These are phyloP conservation scores for Trissolcus basalis DNA, from an alignment of 1,140 invertebrate species.

Conservation along the genomic window DNA sequence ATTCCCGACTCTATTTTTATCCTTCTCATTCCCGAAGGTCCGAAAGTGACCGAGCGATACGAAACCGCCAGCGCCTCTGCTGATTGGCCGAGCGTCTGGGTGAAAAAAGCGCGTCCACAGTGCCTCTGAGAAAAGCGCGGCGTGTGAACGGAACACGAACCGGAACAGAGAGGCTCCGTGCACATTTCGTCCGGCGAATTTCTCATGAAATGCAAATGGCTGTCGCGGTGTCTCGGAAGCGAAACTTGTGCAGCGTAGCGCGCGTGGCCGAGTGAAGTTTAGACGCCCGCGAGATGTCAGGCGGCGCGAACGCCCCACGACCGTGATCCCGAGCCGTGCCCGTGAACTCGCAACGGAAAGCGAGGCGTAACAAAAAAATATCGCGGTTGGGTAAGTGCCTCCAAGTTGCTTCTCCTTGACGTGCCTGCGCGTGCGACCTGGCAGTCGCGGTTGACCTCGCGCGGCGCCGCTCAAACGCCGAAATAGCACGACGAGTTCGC, in stretches of 20 bases:
- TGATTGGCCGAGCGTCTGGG: too few species aligned
- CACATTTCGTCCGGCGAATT: conserved; percentile 46
- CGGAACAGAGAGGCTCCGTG: conserved; percentile 26
- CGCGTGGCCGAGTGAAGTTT: conserved; percentile 21
- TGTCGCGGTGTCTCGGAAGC: conserved; percentile 30
- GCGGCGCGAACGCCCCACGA: not conserved
- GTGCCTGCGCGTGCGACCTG: not conserved
- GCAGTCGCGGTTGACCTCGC: not conserved
- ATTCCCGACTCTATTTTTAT: too few species aligned
- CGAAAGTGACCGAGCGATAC: too few species aligned
- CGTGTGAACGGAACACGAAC: conserved; percentile 26
- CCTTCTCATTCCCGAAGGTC: too few species aligned
- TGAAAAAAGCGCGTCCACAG: too few species aligned
- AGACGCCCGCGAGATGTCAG: conserved; percentile 11
- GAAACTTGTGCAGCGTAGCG: conserved; percentile 6
- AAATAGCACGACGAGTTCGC: not conserved
- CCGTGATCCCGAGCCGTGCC: not conserved
- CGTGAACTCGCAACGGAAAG: not conserved
- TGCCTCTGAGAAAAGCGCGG: too few species aligned
- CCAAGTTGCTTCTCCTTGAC: not conserved
- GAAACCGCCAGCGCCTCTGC: too few species aligned
- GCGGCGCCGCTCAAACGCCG: not conserved
- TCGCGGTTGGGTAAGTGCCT: not conserved
- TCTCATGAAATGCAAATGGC: conserved; percentile 47
- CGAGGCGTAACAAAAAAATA: not conserved